A percentile compares a stretch with the other conserved stretches of the same genome.
Conservation (phyloP, 2,888 invertebrate species). For the Belgica antarctica region DNA sequence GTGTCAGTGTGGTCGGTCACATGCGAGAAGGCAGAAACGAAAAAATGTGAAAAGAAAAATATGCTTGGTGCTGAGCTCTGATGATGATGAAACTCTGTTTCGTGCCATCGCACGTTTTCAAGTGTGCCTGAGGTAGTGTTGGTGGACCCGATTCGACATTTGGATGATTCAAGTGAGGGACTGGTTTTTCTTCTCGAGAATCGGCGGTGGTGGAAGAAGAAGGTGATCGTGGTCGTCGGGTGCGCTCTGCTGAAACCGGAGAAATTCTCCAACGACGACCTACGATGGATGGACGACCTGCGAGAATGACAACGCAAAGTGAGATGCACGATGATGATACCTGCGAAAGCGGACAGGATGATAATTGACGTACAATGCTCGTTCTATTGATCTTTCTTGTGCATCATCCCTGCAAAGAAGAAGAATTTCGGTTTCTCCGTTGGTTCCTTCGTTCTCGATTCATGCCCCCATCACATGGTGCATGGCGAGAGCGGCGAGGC, state of each 20-base stretch:
- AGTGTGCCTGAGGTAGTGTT: constrained; percentile 25
- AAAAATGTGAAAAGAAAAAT: constrained; percentile 32
- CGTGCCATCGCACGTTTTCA: constrained; percentile 10
- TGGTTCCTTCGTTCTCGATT: constrained; percentile 28
- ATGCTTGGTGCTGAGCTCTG: constrained; percentile 30
- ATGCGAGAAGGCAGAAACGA: constrained; percentile 32
- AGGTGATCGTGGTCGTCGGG: background rate
- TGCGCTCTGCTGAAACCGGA: background rate
- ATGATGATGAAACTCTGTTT: constrained; percentile 37
- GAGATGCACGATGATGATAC: background rate
- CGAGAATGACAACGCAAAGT: background rate
- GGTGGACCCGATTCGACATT: constrained; percentile 35
- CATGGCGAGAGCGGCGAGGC: too few species aligned
- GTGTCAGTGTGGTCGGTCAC: constrained; percentile 40
- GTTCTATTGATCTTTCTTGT: background rate
- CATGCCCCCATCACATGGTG: constrained; percentile 25
- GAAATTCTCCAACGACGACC: too few species aligned
- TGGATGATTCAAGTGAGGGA: too few species aligned
- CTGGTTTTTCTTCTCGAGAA: constrained; percentile 28
- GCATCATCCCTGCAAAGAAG: constrained; percentile 28
- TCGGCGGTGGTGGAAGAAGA: background rate
- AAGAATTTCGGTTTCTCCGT: background rate
- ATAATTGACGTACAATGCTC: constrained; percentile 39
- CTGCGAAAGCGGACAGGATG: constrained; percentile 33
- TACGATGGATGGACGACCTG: background rate